Conservation (phyloP, 2,113 vertebrate genomes). For the Scomber scombrus region DNA sequence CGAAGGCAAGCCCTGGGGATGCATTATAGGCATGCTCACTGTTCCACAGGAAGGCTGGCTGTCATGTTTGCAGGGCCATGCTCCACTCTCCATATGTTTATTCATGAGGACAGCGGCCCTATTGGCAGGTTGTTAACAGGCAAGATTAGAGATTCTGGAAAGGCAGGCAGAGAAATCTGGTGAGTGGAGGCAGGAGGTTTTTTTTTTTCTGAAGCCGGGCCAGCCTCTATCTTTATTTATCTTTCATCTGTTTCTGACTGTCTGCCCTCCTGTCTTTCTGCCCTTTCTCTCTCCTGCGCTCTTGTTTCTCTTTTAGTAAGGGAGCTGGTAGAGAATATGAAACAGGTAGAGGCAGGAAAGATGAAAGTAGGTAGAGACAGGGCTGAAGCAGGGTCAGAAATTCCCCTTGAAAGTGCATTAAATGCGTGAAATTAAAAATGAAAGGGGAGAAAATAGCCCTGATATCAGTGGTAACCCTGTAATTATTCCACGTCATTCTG, state of each 20-base stretch:
- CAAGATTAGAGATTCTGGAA: conserved; percentile 71
- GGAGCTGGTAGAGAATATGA: conserved; percentile 68
- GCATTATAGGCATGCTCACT: conserved; percentile 37
- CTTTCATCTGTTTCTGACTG: conserved; percentile 72
- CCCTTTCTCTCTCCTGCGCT: conserved; percentile 24
- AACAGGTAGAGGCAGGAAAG: conserved; percentile 62
- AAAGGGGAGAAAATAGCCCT: conserved; percentile 42
- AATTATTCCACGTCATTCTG: conserved; percentile 40
- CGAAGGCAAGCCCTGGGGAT: conserved; percentile 52
- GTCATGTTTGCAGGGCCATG: conserved; percentile 72
- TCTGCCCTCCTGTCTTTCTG: conserved; percentile 63
- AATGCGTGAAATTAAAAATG: conserved; percentile 78
- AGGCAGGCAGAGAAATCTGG: conserved; percentile 63
- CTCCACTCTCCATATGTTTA: conserved; percentile 70
- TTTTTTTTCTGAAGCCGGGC: conserved; percentile 44
- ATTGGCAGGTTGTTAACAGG: conserved; percentile 79
- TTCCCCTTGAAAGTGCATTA: conserved; percentile 74
- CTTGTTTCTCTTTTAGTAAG: conserved; percentile 51
- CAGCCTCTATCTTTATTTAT: conserved; percentile 71
- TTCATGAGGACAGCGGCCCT: conserved; percentile 76
- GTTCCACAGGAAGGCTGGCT: conserved; percentile 40
- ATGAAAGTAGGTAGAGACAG: conserved; percentile 70
- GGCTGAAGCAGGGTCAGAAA: conserved; percentile 65
- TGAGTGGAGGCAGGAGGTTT: conserved; percentile 43
- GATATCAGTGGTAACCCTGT: conserved; percentile 31